Evolutionary conservation across 2,797 vertebrate genomes (phyloP).

Genomic region (Enoplosus armatus): DNA sequence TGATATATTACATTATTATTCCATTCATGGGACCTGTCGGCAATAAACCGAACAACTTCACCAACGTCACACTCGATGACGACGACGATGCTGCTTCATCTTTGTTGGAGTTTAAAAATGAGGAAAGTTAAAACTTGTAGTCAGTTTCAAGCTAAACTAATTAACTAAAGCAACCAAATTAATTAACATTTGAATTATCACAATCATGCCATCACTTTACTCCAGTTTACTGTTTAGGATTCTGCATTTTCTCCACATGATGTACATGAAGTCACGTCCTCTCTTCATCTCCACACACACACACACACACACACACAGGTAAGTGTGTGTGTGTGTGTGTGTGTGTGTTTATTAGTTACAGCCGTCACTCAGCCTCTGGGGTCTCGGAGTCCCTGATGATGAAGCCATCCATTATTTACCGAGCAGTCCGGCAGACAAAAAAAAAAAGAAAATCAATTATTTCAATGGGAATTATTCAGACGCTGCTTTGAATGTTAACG

Average conservation of each 20-base stretch:
- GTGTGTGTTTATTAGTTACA: conserved; percentile 57
- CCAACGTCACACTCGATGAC: not conserved
- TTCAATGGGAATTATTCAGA: conserved; percentile 80
- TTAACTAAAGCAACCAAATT: not conserved
- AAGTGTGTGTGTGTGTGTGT: conserved; percentile 24
- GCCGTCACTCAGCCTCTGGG: conserved; percentile 68
- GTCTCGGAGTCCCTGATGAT: conserved; percentile 72
- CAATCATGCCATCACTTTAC: not conserved
- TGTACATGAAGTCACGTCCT: conserved; percentile 2
- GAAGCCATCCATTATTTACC: conserved; percentile 84
- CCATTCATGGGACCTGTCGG: too few species aligned
- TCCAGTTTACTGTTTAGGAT: not conserved
- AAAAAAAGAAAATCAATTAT: conserved; percentile 79
- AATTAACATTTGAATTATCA: conserved; percentile 3
- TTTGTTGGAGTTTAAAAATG: not conserved
- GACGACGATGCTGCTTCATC: too few species aligned
- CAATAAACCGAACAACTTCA: not conserved
- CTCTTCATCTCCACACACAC: conserved; percentile 20
- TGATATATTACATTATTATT: too few species aligned
- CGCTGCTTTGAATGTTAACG: conserved; percentile 71
- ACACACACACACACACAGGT: too few species aligned
- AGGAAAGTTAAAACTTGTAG: not conserved
- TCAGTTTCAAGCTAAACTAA: not conserved
- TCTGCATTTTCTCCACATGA: not conserved
- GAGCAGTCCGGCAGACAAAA: conserved; percentile 57